Base-by-base conservation (phyloP, 2,888 invertebrate species). In the Cerastis rubricosa region DNA sequence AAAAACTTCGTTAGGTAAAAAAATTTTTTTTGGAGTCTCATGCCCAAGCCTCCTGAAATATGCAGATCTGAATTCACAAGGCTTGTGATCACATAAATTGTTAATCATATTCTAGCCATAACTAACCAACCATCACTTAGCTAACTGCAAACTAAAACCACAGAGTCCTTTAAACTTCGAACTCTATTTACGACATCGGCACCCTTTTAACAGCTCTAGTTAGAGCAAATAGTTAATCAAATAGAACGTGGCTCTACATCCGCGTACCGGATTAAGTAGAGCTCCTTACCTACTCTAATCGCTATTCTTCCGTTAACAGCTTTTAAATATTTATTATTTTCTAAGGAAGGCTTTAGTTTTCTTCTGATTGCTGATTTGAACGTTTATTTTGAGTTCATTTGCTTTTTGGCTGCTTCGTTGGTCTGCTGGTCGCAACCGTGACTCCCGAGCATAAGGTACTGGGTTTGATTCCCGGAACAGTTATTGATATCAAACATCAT, bases 221-320 rank as follows among this genome's bases (percentile, higher is more conserved):
- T 89, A 86, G 83, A 84, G 82, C 85, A 87, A 88, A 89, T 87
- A 89, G 89, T 90, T 92, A 90, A 92, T 93, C 92, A 92, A 91
- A 91, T 89, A 89, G 88, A 90, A 72, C 93, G 91, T 92, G 92
- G 88, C 87, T 86, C 83, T 83, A 88, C 87, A 84, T 81, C 80
- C 80, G 78, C 73, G 75, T 76, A 74, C 80, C 71, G 90, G 91
- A 91, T 91, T 92, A 91, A 76, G 85, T 79, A 71, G 82, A 87
- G 87, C 87, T 87, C 73, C 86, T 89, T 85, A 81, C 87, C 81
- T 81, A 78, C 86, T 72, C 71, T 85, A 78, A 89, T 82, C 77
- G 78, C 12, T 61, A 86, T 87, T 89, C 89, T 87, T 87, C 66
- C 84, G 82, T 85, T 91, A 90, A 89, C 80, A 88, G 91, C 86